Evolutionary conservation across 1,140 invertebrate species (phyloP), one percentile per base, ranked within the genome.

Genomic region (Ooceraea biroi): DNA sequence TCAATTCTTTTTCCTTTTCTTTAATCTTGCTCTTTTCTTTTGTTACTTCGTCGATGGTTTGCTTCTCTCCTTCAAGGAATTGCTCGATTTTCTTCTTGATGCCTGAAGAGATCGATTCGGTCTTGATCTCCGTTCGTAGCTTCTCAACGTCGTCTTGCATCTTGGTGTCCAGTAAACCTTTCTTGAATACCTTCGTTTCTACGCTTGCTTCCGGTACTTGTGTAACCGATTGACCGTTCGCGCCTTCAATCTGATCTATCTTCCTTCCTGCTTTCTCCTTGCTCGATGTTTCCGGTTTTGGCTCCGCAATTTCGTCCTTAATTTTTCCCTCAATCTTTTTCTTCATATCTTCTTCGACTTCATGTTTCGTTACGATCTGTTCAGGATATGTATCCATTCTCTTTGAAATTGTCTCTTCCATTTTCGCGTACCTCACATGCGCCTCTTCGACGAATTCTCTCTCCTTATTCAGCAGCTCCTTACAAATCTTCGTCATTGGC

Each of bases 211-310:
- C 69, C 3, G 83, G 69, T 19, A 83, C 22, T 19, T 82, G 46
- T 1, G 19, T 57, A 1, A 57, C 44, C 0, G 10, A 12, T 1
- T 80, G 50, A 8, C 36, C 58, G 11, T 82, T 25, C 12, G 14
- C 72, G 0, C 68, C 86, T 60, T 89, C 82, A 0, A 87, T 77
- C 48, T 88, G 85, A 22, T 85, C 85, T 0, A 60, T 12, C 55
- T 82, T 27, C 85, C 86, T 17, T 58, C n/a, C n/a, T 88, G 7
- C 65, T 17, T 66, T 57, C 0, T 83, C 73, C 17, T 36, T 74
- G 22, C 68, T 82, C 3, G 30, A 22, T 3, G 52, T 60, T 17
- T 46, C n/a, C 14, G 17, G 1, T 12, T 46, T 66, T 44, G 27
- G 17, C 50, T 30, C 46, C 46, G 52, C 11, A n/a, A 19, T 27